Percentiles rank a stretch among this genome's conserved stretches.
Conservation (phyloP, 2,888 invertebrate genomes). For the Dusona sp. region DNA sequence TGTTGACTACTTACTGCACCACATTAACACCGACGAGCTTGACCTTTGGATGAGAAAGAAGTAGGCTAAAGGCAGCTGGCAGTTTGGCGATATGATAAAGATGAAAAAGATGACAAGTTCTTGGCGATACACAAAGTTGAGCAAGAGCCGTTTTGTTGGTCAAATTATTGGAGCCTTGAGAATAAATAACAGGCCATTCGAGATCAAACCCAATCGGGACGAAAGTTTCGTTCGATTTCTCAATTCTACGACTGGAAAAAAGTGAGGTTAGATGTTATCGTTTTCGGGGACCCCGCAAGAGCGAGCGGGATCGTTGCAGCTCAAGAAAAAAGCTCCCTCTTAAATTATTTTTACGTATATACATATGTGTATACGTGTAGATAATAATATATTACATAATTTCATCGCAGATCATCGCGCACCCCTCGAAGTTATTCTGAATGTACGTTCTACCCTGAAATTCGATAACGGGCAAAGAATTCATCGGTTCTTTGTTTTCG, state of each 20-base stretch:
- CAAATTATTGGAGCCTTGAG: slow-evolving; percentile 86
- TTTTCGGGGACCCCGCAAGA: slow-evolving; percentile 11
- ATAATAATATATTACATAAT: slow-evolving; percentile 77
- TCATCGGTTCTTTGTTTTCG: neutral
- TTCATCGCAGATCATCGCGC: slow-evolving; percentile 79
- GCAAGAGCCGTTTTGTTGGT: slow-evolving; percentile 87
- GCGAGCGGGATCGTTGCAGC: slow-evolving; percentile 5
- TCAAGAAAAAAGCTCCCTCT: slow-evolving; percentile 16
- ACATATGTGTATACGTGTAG: neutral
- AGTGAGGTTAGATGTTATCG: slow-evolving; percentile 41
- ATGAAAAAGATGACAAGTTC: slow-evolving; percentile 87
- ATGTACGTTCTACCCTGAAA: slow-evolving; percentile 79
- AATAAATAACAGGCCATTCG: slow-evolving; percentile 88
- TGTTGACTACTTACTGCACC: slow-evolving; percentile 85
- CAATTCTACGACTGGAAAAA: slow-evolving; percentile 81
- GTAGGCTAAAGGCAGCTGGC: slow-evolving; percentile 86
- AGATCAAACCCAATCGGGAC: slow-evolving; percentile 88
- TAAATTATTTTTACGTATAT: neutral
- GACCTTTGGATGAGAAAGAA: slow-evolving; percentile 87
- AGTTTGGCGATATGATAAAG: slow-evolving; percentile 86
- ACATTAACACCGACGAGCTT: slow-evolving; percentile 88
- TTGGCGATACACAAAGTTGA: slow-evolving; percentile 87
- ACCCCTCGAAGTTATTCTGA: slow-evolving; percentile 76
- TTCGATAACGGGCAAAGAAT: slow-evolving; percentile 48
- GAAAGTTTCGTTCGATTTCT: slow-evolving; percentile 77